A percentile compares a stretch with the other conserved stretches of the same genome.
These are phyloP conservation scores for Saccostrea cuccullata DNA, from an alignment of 1,140 invertebrate genomes.

Conservation along the genomic window DNA sequence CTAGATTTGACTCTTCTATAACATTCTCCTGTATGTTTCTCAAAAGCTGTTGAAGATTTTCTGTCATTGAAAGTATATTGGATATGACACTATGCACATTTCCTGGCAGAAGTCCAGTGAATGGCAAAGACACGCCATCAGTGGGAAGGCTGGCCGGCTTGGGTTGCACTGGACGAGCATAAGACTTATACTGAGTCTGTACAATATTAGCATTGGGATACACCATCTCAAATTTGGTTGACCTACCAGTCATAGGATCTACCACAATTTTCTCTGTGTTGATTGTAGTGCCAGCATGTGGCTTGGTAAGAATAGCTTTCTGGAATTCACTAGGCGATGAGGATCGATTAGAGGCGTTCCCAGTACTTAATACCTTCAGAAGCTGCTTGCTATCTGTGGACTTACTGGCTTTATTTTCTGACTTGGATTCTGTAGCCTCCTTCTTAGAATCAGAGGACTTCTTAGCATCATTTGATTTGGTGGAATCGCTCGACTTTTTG, in stretches of 20 bases:
- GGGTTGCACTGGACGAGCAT: neutral
- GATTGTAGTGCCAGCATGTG: slow-evolving; percentile 27
- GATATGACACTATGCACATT: slow-evolving; percentile 41
- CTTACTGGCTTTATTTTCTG: slow-evolving; percentile 38
- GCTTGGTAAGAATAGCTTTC: neutral
- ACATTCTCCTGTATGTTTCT: slow-evolving; percentile 43
- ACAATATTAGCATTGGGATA: slow-evolving; percentile 30
- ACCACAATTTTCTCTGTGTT: slow-evolving; percentile 16
- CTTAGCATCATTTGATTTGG: neutral
- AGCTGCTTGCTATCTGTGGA: slow-evolving; percentile 12
- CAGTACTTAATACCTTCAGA: neutral
- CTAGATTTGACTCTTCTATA: slow-evolving; percentile 6
- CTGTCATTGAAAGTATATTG: slow-evolving; percentile 35
- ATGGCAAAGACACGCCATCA: neutral
- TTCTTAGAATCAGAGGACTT: slow-evolving; percentile 19
- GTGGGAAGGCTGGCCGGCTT: neutral
- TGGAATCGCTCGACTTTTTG: neutral
- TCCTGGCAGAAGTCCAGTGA: slow-evolving; percentile 20
- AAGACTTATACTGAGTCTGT: slow-evolving; percentile 1
- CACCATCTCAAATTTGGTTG: slow-evolving; percentile 31
- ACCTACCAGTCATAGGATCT: neutral
- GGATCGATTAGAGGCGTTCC: neutral
- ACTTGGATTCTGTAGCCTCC: slow-evolving; percentile 37
- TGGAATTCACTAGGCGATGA: slow-evolving; percentile 15
- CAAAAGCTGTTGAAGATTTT: slow-evolving; percentile 10